Evolutionary conservation across 2,888 invertebrate species (phyloP).

Genomic region (Operophtera brumata): DNA sequence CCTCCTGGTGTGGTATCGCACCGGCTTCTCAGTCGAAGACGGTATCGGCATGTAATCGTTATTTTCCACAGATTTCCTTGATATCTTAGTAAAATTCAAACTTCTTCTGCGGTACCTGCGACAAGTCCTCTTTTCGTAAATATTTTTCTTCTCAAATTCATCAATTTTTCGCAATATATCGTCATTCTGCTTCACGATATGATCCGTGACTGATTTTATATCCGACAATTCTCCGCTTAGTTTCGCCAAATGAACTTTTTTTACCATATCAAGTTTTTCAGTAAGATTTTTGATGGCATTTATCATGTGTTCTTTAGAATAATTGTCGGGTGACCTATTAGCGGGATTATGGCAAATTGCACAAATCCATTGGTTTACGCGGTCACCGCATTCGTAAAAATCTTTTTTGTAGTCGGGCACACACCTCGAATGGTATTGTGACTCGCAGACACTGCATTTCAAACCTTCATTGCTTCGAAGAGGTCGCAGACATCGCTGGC

Average conservation of each 20-base stretch:
- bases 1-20: constrained; percentile 45
- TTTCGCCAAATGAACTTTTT: constrained; percentile 66
- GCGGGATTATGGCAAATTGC: constrained; percentile 51
- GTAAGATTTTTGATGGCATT: constrained; percentile 46
- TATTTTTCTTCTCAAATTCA: constrained; percentile 41
- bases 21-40: constrained; percentile 40
- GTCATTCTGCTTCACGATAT: constrained; percentile 57
- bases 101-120: constrained; percentile 44
- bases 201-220: constrained; percentile 52
- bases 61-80: constrained; percentile 27
- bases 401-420: constrained; percentile 36
- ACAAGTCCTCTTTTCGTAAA: constrained; percentile 25
- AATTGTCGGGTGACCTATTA: constrained; percentile 27
- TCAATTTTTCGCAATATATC: constrained; percentile 52
- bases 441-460: constrained; percentile 50
- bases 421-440: constrained; percentile 47
- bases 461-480: constrained; percentile 46
- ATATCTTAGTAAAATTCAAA: constrained; percentile 36
- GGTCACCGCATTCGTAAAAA: constrained; percentile 47
- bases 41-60: constrained; percentile 35
- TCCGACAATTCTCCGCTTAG: constrained; percentile 55
- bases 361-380: constrained; percentile 57
- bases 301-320: constrained; percentile 36
- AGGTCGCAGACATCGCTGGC: constrained; percentile 51
- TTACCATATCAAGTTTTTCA: constrained; percentile 63